phyloP scores from a whole-genome alignment of 2,797 vertebrate genomes.

The Babyrousa celebensis region DNA sequence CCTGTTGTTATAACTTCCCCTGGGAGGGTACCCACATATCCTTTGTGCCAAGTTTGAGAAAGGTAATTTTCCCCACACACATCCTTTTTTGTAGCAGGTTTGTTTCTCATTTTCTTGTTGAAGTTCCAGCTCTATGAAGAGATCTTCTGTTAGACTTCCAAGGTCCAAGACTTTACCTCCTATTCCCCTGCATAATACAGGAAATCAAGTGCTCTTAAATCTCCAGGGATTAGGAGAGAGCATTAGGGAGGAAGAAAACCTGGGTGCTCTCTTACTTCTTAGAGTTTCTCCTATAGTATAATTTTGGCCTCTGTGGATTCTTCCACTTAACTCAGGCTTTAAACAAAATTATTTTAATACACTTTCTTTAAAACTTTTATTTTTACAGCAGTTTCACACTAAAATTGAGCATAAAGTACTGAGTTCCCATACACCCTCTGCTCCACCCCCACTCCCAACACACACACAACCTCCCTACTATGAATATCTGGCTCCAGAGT shows the following conservation, averaged over 20 bases:
- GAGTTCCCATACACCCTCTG: not conserved
- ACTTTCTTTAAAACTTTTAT: not conserved
- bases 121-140: not conserved
- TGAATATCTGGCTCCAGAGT: no score
- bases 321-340: not conserved
- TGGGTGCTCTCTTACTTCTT: not conserved
- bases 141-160: not conserved
- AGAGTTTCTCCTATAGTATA: not conserved
- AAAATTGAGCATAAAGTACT: not conserved
- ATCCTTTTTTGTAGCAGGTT: not conserved
- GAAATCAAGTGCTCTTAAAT: not conserved
- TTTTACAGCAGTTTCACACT: not conserved
- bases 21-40: not conserved
- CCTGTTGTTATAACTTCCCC: not conserved
- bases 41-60: not conserved
- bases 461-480: no score
- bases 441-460: not conserved
- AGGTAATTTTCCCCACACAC: not conserved
- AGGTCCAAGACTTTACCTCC: not conserved
- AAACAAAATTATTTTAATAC: not conserved
- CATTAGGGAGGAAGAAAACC: not conserved
- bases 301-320: not conserved
- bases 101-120: conserved; percentile 2
- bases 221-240: not conserved
- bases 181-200: not conserved